These are phyloP conservation scores for Archilochus colubris DNA, from an alignment of 2,113 vertebrate genomes.

Conservation along the genomic window DNA sequence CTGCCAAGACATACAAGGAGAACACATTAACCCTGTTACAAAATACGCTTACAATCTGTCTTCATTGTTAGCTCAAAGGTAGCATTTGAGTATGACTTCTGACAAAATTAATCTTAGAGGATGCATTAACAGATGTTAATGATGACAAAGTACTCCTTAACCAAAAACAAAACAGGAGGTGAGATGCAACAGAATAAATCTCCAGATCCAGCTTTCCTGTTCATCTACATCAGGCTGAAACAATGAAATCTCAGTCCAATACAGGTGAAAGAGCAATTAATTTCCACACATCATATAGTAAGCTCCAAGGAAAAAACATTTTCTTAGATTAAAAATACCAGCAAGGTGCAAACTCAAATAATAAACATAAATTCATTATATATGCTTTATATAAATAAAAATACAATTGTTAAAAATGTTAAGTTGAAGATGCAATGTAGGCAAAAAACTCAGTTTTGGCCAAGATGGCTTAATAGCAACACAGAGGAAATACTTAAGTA, in stretches of 20 bases:
- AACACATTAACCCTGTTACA: not conserved
- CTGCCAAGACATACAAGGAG: not conserved
- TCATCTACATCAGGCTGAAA: not conserved
- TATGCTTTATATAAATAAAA: not conserved
- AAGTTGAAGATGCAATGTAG: not conserved
- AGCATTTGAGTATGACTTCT: not conserved
- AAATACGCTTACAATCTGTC: not conserved
- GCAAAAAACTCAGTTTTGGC: not conserved
- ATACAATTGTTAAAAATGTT: not conserved
- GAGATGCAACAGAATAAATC: not conserved
- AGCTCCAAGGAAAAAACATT: not conserved
- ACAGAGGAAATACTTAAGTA: not conserved
- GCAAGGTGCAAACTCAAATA: not conserved
- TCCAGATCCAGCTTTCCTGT: not conserved
- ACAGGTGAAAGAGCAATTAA: not conserved
- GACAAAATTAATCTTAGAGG: not conserved
- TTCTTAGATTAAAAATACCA: not conserved
- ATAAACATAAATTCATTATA: not conserved
- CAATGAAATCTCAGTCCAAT: not conserved
- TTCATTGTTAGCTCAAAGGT: not conserved
- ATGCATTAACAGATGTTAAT: not conserved
- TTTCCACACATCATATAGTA: not conserved
- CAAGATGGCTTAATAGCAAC: fast-evolving
- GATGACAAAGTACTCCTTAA: not conserved
- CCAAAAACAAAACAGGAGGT: not conserved